These are phyloP conservation scores for Neoarius graeffei DNA, from an alignment of 2,113 vertebrate genomes.

Conservation along the genomic window DNA sequence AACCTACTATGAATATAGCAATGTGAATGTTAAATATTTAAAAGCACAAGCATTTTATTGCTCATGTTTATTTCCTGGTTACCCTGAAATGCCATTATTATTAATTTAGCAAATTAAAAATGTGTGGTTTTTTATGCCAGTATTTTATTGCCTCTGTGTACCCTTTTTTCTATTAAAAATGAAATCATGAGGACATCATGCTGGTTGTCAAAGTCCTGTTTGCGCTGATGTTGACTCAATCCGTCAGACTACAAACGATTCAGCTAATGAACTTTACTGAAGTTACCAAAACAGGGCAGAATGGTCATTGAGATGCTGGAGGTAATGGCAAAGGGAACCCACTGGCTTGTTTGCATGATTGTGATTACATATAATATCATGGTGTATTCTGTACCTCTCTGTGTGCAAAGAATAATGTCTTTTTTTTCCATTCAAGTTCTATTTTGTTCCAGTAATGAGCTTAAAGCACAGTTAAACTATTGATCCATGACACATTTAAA, in stretches of 20 bases:
- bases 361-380: not conserved
- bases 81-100: not conserved
- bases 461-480: constrained; percentile 29
- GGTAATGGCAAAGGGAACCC: not conserved
- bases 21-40: not conserved
- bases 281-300: not conserved
- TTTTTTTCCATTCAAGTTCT: not conserved
- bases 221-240: not conserved
- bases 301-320: not conserved
- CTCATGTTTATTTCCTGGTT: not conserved
- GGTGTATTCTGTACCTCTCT: not conserved
- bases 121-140: not conserved
- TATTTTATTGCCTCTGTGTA: not conserved
- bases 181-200: not conserved
- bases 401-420: not conserved
- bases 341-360: not conserved
- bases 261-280: not conserved
- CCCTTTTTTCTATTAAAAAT: not conserved
- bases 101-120: not conserved
- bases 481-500: constrained; percentile 40
- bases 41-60: not conserved
- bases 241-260: not conserved
- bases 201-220: not conserved
- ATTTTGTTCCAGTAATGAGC: constrained; percentile 13
- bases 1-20: not conserved